phyloP scores from a whole-genome alignment of 2,797 vertebrate genomes.

The Epinephelus malabaricus region DNA sequence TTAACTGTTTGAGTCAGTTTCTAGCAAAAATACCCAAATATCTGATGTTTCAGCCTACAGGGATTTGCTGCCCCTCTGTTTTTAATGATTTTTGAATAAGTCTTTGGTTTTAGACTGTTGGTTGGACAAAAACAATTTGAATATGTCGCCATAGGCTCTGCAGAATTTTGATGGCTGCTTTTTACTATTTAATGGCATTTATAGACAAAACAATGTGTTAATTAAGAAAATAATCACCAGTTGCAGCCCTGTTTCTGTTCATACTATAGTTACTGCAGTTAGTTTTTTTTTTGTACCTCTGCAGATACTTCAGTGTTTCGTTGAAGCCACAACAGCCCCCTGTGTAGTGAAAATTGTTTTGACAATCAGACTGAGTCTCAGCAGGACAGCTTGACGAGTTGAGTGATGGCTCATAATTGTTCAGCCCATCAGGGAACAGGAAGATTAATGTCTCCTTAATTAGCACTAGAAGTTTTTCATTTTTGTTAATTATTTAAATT shows the following conservation, averaged over 20 bases:
- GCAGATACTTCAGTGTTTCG: slow-evolving; percentile 11
- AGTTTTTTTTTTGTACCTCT: background rate
- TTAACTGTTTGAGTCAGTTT: too few relatives aligned
- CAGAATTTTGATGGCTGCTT: background rate
- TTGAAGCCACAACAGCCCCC: slow-evolving; percentile 16
- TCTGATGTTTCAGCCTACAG: too few relatives aligned
- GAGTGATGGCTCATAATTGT: slow-evolving; percentile 58
- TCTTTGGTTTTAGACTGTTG: too few relatives aligned
- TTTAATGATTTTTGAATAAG: background rate
- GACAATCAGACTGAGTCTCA: slow-evolving; percentile 40
- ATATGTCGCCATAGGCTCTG: background rate
- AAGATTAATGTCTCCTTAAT: slow-evolving; percentile 56
- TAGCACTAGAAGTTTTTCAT: background rate
- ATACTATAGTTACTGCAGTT: background rate
- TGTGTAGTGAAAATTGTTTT: slow-evolving; percentile 17
- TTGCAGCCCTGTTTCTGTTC: background rate
- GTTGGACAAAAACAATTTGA: background rate
- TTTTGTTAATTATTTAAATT: background rate
- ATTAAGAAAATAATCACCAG: background rate
- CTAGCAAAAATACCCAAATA: too few relatives aligned
- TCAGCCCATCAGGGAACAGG: slow-evolving; percentile 43
- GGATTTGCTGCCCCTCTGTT: too few relatives aligned
- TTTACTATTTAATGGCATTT: background rate
- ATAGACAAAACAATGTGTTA: background rate
- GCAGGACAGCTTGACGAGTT: slow-evolving; percentile 40